Evolutionary conservation across 2,113 vertebrate genomes (phyloP).

Genomic region (Chamaea fasciata): DNA sequence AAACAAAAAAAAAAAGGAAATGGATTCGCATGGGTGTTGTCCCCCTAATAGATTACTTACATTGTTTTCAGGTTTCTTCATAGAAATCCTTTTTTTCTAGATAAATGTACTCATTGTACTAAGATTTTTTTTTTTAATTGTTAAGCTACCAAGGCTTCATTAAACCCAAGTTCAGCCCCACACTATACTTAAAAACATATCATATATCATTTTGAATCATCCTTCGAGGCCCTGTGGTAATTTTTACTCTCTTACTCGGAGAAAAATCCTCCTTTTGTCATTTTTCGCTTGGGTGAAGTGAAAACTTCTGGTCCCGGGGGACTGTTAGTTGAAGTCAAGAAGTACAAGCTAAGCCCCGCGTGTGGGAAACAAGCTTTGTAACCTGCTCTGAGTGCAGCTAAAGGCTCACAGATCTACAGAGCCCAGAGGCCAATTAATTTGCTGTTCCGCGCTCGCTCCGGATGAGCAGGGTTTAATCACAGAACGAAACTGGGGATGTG

Average conservation of each 20-base stretch:
- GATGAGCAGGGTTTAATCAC: background rate
- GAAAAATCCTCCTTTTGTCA: background rate
- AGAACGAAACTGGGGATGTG: background rate
- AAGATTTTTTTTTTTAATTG: background rate
- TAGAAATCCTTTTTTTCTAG: background rate
- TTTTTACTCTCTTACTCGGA: background rate
- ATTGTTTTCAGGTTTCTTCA: background rate
- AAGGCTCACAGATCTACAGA: background rate
- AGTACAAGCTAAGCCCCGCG: background rate
- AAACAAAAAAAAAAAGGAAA: background rate
- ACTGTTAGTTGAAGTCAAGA: background rate
- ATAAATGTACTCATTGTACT: background rate
- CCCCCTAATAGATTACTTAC: background rate
- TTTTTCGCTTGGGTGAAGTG: background rate
- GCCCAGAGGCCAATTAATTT: background rate
- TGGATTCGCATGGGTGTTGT: background rate
- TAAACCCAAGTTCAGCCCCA: background rate
- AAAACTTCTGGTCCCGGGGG: background rate
- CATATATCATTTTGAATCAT: background rate
- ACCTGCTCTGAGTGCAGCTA: background rate
- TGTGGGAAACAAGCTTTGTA: background rate
- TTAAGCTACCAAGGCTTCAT: background rate
- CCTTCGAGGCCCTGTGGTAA: background rate
- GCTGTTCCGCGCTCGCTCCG: background rate
- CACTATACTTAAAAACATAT: background rate